Evolutionary conservation across 2,797 vertebrate species (phyloP), one percentile per base, ranked within the genome.

Genomic region (Kryptolebias ocellatus): DNA sequence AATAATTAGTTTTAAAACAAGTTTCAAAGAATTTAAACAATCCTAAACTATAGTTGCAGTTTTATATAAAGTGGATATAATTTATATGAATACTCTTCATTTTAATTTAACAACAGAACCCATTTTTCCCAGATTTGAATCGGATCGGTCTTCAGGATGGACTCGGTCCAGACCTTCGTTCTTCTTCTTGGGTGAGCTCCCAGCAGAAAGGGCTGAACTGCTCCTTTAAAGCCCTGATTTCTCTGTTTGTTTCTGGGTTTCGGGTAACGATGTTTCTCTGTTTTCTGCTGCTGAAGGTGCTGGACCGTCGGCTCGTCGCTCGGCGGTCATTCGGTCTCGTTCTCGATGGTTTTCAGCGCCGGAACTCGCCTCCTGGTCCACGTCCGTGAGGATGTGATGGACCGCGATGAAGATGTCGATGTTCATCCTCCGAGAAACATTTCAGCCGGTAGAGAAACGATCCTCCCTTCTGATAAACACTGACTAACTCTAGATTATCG

Each of bases 311-410:
- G 31, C 3, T 61, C 65, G 0, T 9, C 0, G 0, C 37, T 45
- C 37, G 2, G 6, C 3, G 2, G 14, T 27, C 74, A 1, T 11
- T 0, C 72, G 0, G 39, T 14, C 34, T 55, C 59, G 0, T 70
- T 68, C 67, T 68, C 47, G 0, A 2, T 83, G 42, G 45, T 60
- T 1, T 89, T 89, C 78, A 86, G 86, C 0, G 1, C 2, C 0
- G 83, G 75, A 17, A 86, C 54, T 27, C 55, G 0, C 37, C 81
- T 89, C 56, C 50, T 77, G 50, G 82, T 87, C n/a, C 31, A 71
- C 11, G 3, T 4, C 1, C 17, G 14, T 1, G 51, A 71, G 31
- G 63, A 72, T 3, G 1, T 28, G 20, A 29, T 18, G 0, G 29
- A 3, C 0, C 20, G 27, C 27, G 53, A 62, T 27, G 62, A 42